Base-by-base conservation (phyloP, 2,797 vertebrate genomes). In the Meriones psammophilus region DNA sequence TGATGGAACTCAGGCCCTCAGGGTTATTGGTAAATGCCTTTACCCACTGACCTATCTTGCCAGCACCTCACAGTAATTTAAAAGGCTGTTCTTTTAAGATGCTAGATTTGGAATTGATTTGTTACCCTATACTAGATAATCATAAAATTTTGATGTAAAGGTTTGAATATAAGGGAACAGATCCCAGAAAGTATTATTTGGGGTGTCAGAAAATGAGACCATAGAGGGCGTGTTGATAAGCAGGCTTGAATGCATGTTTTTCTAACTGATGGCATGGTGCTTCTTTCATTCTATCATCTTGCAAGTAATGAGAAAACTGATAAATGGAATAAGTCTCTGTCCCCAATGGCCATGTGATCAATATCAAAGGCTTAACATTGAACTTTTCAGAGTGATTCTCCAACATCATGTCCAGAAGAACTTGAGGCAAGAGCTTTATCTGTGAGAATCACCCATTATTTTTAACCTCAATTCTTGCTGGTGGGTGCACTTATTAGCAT, bases 41-140 rank as follows among this genome's bases (percentile, higher is more conserved):
- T 69, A 54, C 33, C 62, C 30, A 86, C 30, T 69, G 64, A 86
- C 20, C 33, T 12, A 86, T 54, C 42, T 68, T 50, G 18, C 42
- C 28, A 85, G 62, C 28, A 14, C 20, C 88, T 30, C 18, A 60
- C 60, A 90, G 64, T 42, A 88, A 73, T 83, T 91, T 87, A 58
- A 91, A 84, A 4, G 30, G 54, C 13, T 69, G 1, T 68, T 81
- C 7, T 22, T 90, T 88, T 92, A 54, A 94, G 39, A 8, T 30
- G 77, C 39, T 92, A 46, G n/a, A 73, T 83, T 77, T 91, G 54
- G 33, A 36, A 6, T 10, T 89, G 39, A 69, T 89, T 85, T 96
- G n/a, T 77, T 83, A 62, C 69, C 69, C 20, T 71, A 10, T n/a
- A 62, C 28, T 71, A 64, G 60, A 64, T 77, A 81, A 88, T 26